Base-by-base conservation (phyloP, 2,797 vertebrate species). In the Kryptopterus vitreolus region DNA sequence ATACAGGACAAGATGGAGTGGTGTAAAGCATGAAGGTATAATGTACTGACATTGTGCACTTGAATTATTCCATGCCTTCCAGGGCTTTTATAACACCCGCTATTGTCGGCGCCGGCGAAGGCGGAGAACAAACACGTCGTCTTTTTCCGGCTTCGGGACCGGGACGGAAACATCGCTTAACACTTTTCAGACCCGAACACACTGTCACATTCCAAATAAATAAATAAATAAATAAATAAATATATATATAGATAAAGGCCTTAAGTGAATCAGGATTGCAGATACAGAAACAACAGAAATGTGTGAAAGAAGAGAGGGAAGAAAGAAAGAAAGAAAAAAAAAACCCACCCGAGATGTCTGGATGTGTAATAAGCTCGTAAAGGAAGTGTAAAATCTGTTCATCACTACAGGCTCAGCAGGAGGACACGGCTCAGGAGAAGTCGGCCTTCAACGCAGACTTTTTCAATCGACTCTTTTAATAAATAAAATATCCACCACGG, bases 361-460 rank as follows among this genome's bases (percentile, higher is more conserved):
- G 50, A 15, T 55, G 69, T 26, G 15, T n/a, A 46, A 43, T 57
- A 74, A 74, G n/a, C 55, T 46, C 35, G 10, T 62, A 12, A 7
- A 62, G 74, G 50, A 62, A 62, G 46, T 62, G 20, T 57, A 50
- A 62, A 76, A 63, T 76, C 24, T 50, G 63, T 57, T 68, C 52
- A 68, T 57, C 52, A 69, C 77, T 35, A 48, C 33, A 78, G 76
- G 50, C 50, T 53, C 76, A 66, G 76, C 62, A 68, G 22, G 62
- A 66, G n/a, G n/a, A 35, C 33, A 57, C 55, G 59, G 53, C 53
- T 59, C 72, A 26, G 24, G 55, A 59, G 55, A 74, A 20, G 33
- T 46, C 33, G 20, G 46, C 48, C 15, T 35, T 53, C 48, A 66
- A 66, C 62, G 33, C 24, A 63, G 59, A n/a, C 58, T 50, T 76